Base-by-base conservation (phyloP, 2,113 vertebrate genomes). In the Brevimyrus niger region DNA sequence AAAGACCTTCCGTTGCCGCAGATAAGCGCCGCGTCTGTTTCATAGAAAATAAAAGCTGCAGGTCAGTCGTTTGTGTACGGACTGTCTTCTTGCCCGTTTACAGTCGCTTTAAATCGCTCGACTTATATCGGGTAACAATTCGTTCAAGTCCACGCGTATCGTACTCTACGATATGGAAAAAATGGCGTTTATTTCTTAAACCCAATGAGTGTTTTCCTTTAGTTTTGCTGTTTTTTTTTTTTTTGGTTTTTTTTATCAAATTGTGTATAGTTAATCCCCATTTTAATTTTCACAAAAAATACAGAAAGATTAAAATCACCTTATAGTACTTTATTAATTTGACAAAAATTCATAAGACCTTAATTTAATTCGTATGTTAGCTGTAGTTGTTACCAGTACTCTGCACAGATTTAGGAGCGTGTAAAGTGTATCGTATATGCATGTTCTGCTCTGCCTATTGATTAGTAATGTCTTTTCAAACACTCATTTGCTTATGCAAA, bases 281-380 rank as follows among this genome's bases (percentile, higher is more conserved):
- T 55, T 89, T 82, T 88, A 83, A 42, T 87, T 91, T 80, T 89
- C 88, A 91, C 90, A 93, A 89, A 93, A 93, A 93, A 89, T 1
- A 91, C 86, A 91, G 38, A 87, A 38, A 46, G 96, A 94, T 0
- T 65, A 13, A 65, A 31, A 13, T 27, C 3, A 65, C 61, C 17
- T 27, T 27, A 65, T 27, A n/a, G n/a, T 10, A n/a, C 7, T n/a
- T 27, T 21, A 53, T n/a, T 11, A 27, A 65, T 27, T 27, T 27
- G n/a, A 65, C 61, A 27, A 61, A 58, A 61, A 65, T 4, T 27
- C 3, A 69, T 3, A 69, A 27, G 61, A 65, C 61, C 9, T 65
- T 65, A n/a, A 65, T 27, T 65, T 65, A 65, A 65, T 50, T 27
- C 2, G 44, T 10, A 84, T 84, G 47, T 42, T 46, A 48, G 19